These are phyloP conservation scores for Camelus dromedarius DNA, from an alignment of 2,113 vertebrate genomes.

Conservation along the genomic window DNA sequence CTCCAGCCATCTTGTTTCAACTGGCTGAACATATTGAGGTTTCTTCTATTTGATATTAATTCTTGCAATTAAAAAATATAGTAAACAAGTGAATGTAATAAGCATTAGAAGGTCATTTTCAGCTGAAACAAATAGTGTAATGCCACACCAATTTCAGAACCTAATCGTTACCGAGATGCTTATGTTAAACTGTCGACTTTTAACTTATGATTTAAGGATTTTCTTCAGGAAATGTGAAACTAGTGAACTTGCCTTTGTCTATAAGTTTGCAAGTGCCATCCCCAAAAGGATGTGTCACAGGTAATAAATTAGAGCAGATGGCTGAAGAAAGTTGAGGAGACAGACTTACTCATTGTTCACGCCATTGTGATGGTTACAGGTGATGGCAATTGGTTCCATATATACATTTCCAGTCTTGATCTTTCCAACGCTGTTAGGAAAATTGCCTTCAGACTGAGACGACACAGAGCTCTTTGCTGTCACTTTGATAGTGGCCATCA, in stretches of 20 bases:
- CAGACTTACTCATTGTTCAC: neutral
- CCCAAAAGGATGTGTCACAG: conserved; percentile 40
- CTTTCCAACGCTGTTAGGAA: conserved; percentile 21
- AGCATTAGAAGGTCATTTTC: conserved; percentile 35
- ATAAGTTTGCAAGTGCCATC: neutral
- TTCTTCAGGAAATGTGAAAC: conserved; percentile 36
- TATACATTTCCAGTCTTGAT: neutral
- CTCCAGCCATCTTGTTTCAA: neutral
- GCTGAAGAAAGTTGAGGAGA: conserved; percentile 22
- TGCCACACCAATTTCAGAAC: conserved; percentile 22
- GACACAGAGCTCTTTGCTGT: neutral
- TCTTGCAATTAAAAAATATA: neutral
- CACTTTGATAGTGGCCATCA: neutral
- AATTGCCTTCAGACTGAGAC: conserved; percentile 35
- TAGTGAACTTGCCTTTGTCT: conserved; percentile 40
- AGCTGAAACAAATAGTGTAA: conserved; percentile 53
- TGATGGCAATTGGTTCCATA: neutral
- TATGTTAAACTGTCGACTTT: neutral
- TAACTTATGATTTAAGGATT: conserved; percentile 39
- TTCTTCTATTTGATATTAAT: neutral
- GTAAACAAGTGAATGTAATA: neutral
- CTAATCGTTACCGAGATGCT: neutral
- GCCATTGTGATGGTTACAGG: neutral
- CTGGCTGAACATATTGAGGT: neutral
- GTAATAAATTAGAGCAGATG: conserved; percentile 54